These are phyloP conservation scores for Neoitamus cyanurus DNA, from an alignment of 2,888 invertebrate species.

Conservation along the genomic window DNA sequence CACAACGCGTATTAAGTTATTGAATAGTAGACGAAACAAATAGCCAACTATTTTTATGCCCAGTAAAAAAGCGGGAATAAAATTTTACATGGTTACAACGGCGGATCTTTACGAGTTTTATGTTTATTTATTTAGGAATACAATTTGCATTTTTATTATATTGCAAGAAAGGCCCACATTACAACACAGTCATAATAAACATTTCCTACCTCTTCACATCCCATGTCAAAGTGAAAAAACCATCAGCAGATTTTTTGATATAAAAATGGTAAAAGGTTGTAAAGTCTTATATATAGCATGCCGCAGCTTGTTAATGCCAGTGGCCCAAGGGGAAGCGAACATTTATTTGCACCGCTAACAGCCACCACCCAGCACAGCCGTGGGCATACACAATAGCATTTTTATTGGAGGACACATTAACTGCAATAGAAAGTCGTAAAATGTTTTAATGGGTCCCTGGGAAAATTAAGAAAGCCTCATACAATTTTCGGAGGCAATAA, in stretches of 20 bases:
- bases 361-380: neutral
- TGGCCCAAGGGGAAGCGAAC: neutral
- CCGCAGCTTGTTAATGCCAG: neutral
- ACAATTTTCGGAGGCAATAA: constrained; percentile 1
- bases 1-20: neutral
- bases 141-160: neutral
- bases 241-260: neutral
- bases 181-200: neutral
- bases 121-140: neutral
- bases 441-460: constrained; percentile 19
- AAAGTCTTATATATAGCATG: neutral
- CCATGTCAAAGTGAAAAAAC: neutral
- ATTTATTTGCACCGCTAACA: neutral
- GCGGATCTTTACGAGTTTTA: no score
- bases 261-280: neutral
- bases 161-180: neutral
- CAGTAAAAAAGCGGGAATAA: neutral
- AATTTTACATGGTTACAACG: no score
- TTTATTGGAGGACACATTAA: constrained; percentile 11
- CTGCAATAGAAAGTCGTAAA: constrained; percentile 19
- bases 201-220: neutral
- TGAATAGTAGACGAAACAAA: neutral
- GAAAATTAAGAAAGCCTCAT: constrained; percentile 4
- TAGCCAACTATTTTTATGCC: neutral
- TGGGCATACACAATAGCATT: neutral